Conservation (phyloP, 2,113 vertebrate species). For the Chlorodrepanis virens region DNA sequence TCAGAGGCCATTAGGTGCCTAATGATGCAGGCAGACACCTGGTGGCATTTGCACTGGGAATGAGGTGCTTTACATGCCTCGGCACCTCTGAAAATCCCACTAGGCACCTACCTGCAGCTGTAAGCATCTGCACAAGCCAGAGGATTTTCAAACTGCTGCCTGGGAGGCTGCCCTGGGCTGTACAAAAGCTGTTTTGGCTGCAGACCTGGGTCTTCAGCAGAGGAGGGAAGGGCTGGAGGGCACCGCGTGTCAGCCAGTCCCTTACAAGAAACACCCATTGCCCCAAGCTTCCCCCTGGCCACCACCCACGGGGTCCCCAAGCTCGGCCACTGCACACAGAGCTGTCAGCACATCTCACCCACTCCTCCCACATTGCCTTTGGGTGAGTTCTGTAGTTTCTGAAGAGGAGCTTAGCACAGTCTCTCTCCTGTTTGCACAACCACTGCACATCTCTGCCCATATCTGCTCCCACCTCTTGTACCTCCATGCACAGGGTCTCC, state of each 20-base stretch:
- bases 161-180: background rate
- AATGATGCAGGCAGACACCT: constrained; percentile 51
- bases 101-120: background rate
- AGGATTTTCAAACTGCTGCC: background rate
- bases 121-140: background rate
- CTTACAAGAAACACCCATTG: accelerated
- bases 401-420: background rate
- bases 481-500: accelerated
- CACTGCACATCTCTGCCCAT: accelerated
- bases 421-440: background rate
- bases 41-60: constrained; percentile 43
- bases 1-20: constrained; percentile 36
- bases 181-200: background rate
- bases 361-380: background rate
- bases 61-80: constrained; percentile 45
- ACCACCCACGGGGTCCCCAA: background rate
- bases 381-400: background rate
- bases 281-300: background rate
- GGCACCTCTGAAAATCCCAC: background rate
- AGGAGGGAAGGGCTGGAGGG: background rate
- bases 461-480: accelerated
- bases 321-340: accelerated
- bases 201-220: accelerated
- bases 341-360: background rate
- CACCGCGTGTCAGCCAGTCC: background rate